phyloP scores from a whole-genome alignment of 2,797 vertebrate genomes.

The Onychomys arenicola region DNA sequence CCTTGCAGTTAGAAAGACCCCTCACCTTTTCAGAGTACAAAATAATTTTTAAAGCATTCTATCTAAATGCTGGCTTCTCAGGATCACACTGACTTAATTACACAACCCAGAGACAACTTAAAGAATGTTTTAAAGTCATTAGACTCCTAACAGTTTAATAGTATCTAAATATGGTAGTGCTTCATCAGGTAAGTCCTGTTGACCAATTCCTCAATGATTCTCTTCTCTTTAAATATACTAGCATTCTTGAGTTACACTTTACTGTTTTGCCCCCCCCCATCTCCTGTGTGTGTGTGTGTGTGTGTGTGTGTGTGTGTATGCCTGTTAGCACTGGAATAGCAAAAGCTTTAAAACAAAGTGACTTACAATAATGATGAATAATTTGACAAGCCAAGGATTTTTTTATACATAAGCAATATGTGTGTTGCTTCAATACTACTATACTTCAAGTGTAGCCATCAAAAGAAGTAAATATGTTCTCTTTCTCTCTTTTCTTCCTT shows the following conservation, averaged over 20 bases:
- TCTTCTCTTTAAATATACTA: not conserved
- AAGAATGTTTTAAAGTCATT: not conserved
- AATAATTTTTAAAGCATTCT: not conserved
- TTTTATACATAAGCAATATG: not conserved
- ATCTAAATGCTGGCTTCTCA: not conserved
- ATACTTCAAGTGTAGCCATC: not conserved
- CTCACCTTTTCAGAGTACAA: not conserved
- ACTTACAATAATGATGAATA: not conserved
- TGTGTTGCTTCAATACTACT: no score
- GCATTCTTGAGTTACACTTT: not conserved
- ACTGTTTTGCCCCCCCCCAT: not conserved
- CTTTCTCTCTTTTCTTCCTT: not conserved
- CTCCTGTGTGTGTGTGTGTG: not conserved
- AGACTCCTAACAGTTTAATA: not conserved
- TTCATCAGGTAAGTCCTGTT: not conserved
- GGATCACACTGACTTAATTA: not conserved
- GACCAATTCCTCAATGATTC: not conserved
- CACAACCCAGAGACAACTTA: not conserved
- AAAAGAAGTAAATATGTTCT: not conserved
- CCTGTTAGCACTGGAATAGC: not conserved
- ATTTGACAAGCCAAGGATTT: not conserved
- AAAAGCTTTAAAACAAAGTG: not conserved
- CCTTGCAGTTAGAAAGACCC: slow-evolving; percentile 3
- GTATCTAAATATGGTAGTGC: not conserved
- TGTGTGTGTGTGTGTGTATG: not conserved